Base-by-base conservation (phyloP, 1,140 invertebrate genomes). In the Heliconius melpomene region DNA sequence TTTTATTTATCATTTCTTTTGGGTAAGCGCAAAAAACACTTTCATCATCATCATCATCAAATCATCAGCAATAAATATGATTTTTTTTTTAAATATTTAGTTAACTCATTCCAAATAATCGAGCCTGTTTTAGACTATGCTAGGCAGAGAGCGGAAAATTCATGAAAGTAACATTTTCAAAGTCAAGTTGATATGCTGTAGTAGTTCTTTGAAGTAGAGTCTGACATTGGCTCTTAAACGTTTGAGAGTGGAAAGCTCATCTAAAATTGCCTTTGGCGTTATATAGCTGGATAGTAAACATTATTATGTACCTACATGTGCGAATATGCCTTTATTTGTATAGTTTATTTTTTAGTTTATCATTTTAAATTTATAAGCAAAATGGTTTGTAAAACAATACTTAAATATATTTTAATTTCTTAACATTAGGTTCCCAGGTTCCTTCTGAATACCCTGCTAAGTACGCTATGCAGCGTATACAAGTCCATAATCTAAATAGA, bases 171-270 rank as follows among this genome's bases (percentile, higher is more conserved):
- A 66, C 60, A 18, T 29, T 66, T 66, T 66, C 60, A 66, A 66
- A 26, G 60, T 66, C 60, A 66, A 66, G 23, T 66, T 66, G 23
- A 66, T 66, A 66, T 26, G 26, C n/a, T 66, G 23, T 26, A 66
- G 60, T 66, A 29, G 6, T 29, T 66, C 60, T 66, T 66, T 29
- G 60, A 66, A 66, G 57, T n/a, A n/a, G 57, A n/a, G 60, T 66
- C 60, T 66, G 60, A 66, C 60, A 66, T 66, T 66, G 26, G 60
- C 60, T 66, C 60, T 66, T 66, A 29, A 66, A 66, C 60, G 23
- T 66, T 66, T 29, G 23, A 13, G 2, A 66, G 60, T 13, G 60
- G 60, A 66, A 66, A 66, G 60, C 60, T 66, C 60, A 66, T 66
- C 60, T 66, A 66, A 66, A 29, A 66, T 13, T 29, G 60, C 26